Evolutionary conservation across 2,888 invertebrate species (phyloP).

Genomic region (Erannis defoliaria): DNA sequence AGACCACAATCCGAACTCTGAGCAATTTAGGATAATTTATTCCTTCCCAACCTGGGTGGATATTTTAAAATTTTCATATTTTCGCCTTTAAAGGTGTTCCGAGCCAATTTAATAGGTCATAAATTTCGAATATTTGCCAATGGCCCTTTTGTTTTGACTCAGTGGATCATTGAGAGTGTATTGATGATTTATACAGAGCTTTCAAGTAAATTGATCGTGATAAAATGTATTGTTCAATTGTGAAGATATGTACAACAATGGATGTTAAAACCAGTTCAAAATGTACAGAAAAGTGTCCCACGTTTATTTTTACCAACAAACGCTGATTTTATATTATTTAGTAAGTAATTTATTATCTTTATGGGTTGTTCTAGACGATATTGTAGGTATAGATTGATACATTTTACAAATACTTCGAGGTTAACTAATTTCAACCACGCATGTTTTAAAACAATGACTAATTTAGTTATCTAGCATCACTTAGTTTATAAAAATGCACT

Average conservation of each 20-base stretch:
- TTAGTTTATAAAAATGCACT: no score
- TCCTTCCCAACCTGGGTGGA: constrained; percentile 53
- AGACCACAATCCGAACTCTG: constrained; percentile 61
- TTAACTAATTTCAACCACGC: no score
- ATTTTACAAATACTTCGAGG: no score
- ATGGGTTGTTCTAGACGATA: no score
- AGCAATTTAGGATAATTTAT: constrained; percentile 67
- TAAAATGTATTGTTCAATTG: constrained; percentile 47
- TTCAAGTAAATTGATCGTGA: constrained; percentile 60
- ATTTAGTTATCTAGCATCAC: no score
- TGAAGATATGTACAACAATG: no score
- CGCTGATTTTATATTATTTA: no score
- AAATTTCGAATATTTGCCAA: constrained; percentile 61
- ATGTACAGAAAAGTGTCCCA: background rate
- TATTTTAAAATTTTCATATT: constrained; percentile 58
- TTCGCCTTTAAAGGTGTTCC: constrained; percentile 58
- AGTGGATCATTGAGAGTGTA: constrained; percentile 58
- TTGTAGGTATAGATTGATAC: no score
- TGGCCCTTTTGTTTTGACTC: constrained; percentile 64
- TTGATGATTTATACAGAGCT: constrained; percentile 59
- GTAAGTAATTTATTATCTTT: no score
- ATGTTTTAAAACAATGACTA: no score
- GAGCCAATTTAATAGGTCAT: constrained; percentile 65
- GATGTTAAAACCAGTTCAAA: constrained; percentile 19
- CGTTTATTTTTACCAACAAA: no score